A percentile compares a stretch with the other conserved stretches of the same genome.
Conservation (phyloP, 2,888 invertebrate species). For the Coelopa pilipes region DNA sequence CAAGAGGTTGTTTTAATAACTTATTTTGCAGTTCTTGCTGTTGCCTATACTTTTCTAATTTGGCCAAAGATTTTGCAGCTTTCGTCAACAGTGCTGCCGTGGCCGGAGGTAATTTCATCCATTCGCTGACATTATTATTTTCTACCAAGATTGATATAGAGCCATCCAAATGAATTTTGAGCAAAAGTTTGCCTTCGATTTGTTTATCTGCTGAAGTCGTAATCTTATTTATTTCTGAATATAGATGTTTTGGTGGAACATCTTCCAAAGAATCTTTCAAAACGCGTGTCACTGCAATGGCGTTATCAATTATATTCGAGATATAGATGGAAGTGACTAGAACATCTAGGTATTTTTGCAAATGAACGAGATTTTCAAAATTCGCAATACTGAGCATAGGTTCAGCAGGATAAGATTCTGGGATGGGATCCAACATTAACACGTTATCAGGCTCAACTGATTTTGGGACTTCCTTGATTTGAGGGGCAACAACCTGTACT, state of each 20-base stretch:
- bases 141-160: slow-evolving; percentile 39
- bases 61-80: slow-evolving; percentile 27
- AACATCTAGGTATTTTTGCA: slow-evolving; percentile 29
- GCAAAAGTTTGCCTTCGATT: slow-evolving; percentile 22
- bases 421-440: background rate
- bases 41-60: slow-evolving; percentile 7
- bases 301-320: slow-evolving; percentile 24
- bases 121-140: slow-evolving; percentile 28
- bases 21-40: background rate
- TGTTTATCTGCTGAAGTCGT: background rate
- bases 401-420: slow-evolving; percentile 33
- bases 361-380: slow-evolving; percentile 29
- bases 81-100: slow-evolving; percentile 22
- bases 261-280: slow-evolving; percentile 16
- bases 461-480: slow-evolving; percentile 29
- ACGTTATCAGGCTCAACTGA: background rate
- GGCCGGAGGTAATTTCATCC: slow-evolving; percentile 28
- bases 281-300: slow-evolving; percentile 22
- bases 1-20: background rate
- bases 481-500: slow-evolving; percentile 39
- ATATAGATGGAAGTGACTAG: slow-evolving; percentile 24
- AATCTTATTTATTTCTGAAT: slow-evolving; percentile 2
- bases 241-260: background rate
- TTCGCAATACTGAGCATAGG: slow-evolving; percentile 33
- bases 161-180: slow-evolving; percentile 34